Evolutionary conservation across 2,888 invertebrate species (phyloP).

Genomic region (Dasypolia templi): DNA sequence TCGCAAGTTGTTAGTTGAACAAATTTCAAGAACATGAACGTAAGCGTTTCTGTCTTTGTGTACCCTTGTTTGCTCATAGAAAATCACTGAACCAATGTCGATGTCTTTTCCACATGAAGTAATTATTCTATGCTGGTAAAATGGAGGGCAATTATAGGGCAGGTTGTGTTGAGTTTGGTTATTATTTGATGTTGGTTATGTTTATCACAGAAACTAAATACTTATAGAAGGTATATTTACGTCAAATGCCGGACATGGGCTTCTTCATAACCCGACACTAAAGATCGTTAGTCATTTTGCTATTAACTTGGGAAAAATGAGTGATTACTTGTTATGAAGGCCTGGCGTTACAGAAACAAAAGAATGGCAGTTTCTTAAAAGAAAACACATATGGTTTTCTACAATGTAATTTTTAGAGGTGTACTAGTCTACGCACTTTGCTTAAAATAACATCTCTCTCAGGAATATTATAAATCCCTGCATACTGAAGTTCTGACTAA

Average conservation of each 20-base stretch:
- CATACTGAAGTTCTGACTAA: background rate
- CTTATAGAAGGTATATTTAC: background rate
- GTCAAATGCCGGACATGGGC: background rate
- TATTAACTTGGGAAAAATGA: background rate
- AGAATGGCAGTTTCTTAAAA: no score
- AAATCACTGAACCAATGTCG: constrained; percentile 61
- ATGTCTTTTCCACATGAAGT: constrained; percentile 64
- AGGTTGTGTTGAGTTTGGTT: constrained; percentile 23
- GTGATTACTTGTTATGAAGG: background rate
- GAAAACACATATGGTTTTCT: no score
- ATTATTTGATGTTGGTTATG: constrained; percentile 39
- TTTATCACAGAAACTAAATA: constrained; percentile 16
- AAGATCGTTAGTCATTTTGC: background rate
- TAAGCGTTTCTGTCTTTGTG: constrained; percentile 52
- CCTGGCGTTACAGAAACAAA: background rate
- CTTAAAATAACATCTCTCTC: background rate
- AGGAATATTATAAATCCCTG: background rate
- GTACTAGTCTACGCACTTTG: background rate
- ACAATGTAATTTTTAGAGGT: no score
- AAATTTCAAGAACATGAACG: constrained; percentile 57
- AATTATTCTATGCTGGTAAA: constrained; percentile 35
- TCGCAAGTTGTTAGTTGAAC: constrained; percentile 52
- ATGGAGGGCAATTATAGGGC: constrained; percentile 33
- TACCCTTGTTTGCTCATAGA: constrained; percentile 54
- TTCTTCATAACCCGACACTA: background rate